Evolutionary conservation across 1,140 invertebrate species (phyloP), one percentile per base, ranked within the genome.

Genomic region (Bombus impatiens): DNA sequence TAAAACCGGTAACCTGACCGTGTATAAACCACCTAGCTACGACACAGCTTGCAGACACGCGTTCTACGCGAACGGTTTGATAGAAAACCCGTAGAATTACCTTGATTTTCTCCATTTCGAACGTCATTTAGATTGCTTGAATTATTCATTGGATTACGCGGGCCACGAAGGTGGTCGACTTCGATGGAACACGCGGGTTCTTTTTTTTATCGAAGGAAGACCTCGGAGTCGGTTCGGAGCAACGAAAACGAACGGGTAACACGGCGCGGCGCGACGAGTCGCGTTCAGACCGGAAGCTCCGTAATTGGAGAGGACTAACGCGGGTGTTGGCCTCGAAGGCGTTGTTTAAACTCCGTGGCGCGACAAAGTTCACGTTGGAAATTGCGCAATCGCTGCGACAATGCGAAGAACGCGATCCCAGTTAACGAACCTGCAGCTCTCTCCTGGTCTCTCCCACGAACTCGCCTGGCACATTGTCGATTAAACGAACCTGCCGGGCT

Each of bases 221-320:
- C 3, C 22, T 8, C 47, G 13, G 32, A 35, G 65, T 35, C 3
- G 9, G 22, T 35, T 22, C 35, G 9, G 22, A 25, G 9, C 67
- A 3, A 18, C 9, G 68, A 70, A 25, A 70, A 40, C 68, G 68
- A 37, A 40, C 9, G 37, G 3, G 12, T 37, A 3, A 22, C 9
- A 12, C 22, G 32, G 68, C 18, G 67, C 28, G 28, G 0, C 18
- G 5, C 47, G 47, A 53, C 9, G 10, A 42, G 70, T 40, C 70
- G 68, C 32, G 35, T 40, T 35, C 35, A 65, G 67, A 78, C 86
- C 77, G 72, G 77, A 87, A 83, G 70, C 76, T 53, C 32, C 79
- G 80, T 89, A 89, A 89, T 89, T 89, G 88, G 88, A 89, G 88
- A 89, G 78, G 81, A 84, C 78, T 68, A 76, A 70, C 80, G 67